These are phyloP conservation scores for Mus spicilegus DNA, from an alignment of 2,113 vertebrate genomes.

Conservation along the genomic window DNA sequence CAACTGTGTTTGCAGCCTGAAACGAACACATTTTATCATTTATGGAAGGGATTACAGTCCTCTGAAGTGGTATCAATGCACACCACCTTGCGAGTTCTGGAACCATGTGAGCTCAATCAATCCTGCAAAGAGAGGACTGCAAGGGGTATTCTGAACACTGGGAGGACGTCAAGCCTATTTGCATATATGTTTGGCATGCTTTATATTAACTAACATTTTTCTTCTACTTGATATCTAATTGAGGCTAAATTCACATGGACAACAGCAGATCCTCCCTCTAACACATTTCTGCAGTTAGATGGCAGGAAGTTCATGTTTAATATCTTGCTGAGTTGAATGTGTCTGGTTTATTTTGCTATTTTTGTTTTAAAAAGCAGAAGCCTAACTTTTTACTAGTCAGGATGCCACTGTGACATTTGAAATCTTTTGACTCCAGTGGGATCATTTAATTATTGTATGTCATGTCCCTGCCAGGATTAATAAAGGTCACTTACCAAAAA, in stretches of 20 bases:
- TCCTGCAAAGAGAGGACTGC: not conserved
- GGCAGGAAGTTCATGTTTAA: not conserved
- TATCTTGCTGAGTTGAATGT: not conserved
- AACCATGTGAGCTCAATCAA: not conserved
- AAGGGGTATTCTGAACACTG: not conserved
- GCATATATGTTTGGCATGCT: not conserved
- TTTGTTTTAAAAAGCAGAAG: not conserved
- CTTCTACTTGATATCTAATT: not conserved
- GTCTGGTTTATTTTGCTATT: constrained; percentile 39
- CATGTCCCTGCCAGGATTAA: constrained; percentile 28
- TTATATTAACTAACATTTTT: not conserved
- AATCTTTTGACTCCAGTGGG: constrained; percentile 15
- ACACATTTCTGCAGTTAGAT: not conserved
- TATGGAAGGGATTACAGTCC: not conserved
- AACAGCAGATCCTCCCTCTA: not conserved
- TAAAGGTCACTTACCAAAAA: constrained; percentile 68
- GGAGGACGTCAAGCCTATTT: not conserved
- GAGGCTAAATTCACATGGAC: not conserved
- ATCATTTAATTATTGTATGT: not conserved
- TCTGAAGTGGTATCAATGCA: not conserved
- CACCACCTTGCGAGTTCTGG: not conserved
- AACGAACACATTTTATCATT: not conserved
- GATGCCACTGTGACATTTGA: constrained; percentile 32
- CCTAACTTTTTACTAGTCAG: not conserved
- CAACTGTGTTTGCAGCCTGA: not conserved